Evolutionary conservation across 2,113 vertebrate species (phyloP).

Genomic region (Nesogale talazaci): DNA sequence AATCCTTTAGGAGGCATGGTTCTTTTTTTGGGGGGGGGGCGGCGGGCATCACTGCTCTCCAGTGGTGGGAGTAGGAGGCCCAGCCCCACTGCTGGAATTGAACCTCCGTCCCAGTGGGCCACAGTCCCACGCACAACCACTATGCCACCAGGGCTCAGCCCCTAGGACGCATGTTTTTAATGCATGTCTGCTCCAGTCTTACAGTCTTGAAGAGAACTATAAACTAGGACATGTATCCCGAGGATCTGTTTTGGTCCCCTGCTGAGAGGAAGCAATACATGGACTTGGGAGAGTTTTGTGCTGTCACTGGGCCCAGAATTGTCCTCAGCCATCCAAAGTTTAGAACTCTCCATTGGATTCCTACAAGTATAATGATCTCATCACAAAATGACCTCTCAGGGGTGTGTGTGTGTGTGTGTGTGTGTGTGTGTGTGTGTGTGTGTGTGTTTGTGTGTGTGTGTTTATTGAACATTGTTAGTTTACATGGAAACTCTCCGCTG

Average conservation of each 20-base stretch:
- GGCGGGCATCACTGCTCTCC: too few relatives aligned
- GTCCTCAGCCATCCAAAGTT: not conserved
- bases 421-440: not conserved
- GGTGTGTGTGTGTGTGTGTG: not conserved
- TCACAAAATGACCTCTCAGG: not conserved
- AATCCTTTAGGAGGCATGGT: not conserved
- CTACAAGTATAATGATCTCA: not conserved
- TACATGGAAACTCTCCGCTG: too few relatives aligned
- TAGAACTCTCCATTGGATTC: not conserved
- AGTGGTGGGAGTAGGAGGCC: too few relatives aligned
- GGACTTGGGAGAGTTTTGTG: not conserved
- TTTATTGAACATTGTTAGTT: too few relatives aligned
- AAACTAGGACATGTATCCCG: not conserved
- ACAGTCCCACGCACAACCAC: too few relatives aligned
- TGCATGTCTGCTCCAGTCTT: not conserved
- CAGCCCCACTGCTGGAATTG: too few relatives aligned
- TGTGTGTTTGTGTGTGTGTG: too few relatives aligned
- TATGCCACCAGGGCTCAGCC: too few relatives aligned
- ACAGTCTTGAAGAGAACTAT: not conserved
- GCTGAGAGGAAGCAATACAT: not conserved
- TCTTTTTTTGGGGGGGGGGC: too few relatives aligned
- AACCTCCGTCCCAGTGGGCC: too few relatives aligned
- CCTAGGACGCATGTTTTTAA: not conserved
- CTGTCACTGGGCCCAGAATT: not conserved
- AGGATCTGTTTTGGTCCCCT: not conserved